Base-by-base conservation (phyloP, 2,888 invertebrate species). In the Zonitis immaculata region DNA sequence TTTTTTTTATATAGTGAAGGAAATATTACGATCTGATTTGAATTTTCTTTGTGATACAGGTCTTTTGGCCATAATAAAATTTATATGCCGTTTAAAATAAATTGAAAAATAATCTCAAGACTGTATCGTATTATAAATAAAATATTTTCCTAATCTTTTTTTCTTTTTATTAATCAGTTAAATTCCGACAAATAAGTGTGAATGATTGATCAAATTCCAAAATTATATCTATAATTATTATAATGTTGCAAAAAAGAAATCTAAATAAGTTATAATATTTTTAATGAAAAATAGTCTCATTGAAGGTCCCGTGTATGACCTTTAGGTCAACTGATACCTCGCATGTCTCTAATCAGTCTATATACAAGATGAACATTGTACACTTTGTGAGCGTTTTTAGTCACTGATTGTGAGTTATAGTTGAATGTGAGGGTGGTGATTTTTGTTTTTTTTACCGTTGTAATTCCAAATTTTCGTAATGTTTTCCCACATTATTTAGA, bases 311-410 rank as follows among this genome's bases (percentile, higher is more conserved):
- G 52, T 28, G 30, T 52, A 42, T 45, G 50, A 56, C 56, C 56
- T 53, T 53, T 53, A 22, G 45, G 56, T 56, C 56, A 56, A 56
- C 56, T 56, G 56, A 56, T 56, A 56, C 56, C 53, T 56, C 55
- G 55, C 45, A 44, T 55, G 55, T 55, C 47, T 49, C 22, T 45
- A 52, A 55, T 51, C 55, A 55, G 55, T 55, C 30, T 42, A 46
- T 49, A 49, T n/a, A n/a, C 22, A 45, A 32, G 49, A 52, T 27
- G 26, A 44, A 16, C 44, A 26, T 25, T 26, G 16, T 26, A 26
- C 9, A 27, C 47, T 46, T 47, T 14, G 44, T 45, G 42, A 22
- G 50, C 47, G 54, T 54, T 25, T 52, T 49, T 35, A 12, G 32
- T 50, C 18, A 14, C 14, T 28, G 45, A 18, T 22, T 32, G 46